phyloP scores from a whole-genome alignment of 2,797 vertebrate genomes.

The Aotus griseimembra region DNA sequence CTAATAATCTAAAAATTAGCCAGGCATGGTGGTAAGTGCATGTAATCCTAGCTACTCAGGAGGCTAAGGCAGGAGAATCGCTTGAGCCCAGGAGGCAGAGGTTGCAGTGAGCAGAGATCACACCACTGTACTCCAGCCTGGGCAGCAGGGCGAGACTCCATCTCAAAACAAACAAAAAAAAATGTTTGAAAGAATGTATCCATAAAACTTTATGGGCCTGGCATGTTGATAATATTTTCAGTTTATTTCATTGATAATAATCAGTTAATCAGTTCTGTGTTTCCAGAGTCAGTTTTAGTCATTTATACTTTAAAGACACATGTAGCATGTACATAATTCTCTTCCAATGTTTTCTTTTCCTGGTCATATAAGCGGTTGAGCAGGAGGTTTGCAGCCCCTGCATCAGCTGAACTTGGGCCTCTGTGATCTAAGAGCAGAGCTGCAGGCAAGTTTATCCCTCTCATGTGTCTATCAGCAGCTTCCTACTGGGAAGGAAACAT shows the following conservation, averaged over 20 bases:
- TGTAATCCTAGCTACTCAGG: not conserved
- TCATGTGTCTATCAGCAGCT: not conserved
- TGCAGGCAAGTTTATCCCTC: not conserved
- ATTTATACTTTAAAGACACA: not conserved
- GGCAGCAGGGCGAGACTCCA: too few species aligned
- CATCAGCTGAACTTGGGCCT: not conserved
- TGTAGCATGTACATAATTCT: not conserved
- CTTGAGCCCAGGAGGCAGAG: not conserved
- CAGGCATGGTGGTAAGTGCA: not conserved
- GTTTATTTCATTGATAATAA: not conserved
- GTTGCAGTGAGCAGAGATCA: not conserved
- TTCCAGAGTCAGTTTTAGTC: not conserved
- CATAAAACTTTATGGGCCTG: not conserved
- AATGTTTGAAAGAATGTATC: not conserved
- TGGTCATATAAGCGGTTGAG: not conserved
- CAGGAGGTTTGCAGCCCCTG: not conserved
- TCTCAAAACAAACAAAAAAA: not conserved
- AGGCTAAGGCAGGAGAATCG: not conserved
- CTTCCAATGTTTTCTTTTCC: not conserved
- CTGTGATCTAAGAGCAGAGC: not conserved
- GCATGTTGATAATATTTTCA: not conserved
- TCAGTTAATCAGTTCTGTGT: not conserved
- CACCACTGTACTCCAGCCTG: not conserved
- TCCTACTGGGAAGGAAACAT: not conserved
- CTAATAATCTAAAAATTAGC: not conserved